These are phyloP conservation scores for Cantharis lateralis DNA, from an alignment of 2,888 invertebrate genomes.

Conservation along the genomic window DNA sequence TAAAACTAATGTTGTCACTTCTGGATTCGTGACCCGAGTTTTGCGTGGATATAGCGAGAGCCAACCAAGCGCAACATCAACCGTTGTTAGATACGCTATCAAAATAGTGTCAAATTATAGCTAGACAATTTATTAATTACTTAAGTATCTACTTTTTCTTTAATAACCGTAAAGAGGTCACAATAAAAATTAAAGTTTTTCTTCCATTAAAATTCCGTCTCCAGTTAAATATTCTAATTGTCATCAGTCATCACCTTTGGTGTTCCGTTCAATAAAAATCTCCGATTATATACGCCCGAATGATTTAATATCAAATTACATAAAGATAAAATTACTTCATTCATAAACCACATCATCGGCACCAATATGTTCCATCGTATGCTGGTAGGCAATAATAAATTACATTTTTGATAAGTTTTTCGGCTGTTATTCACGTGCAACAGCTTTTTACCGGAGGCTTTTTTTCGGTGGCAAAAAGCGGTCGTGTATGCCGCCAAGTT, in stretches of 20 bases:
- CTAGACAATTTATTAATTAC: background rate
- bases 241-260: background rate
- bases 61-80: conserved; percentile 3
- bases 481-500: background rate
- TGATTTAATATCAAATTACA: background rate
- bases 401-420: background rate
- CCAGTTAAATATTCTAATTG: background rate
- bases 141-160: background rate
- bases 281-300: background rate
- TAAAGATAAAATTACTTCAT: background rate
- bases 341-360: background rate
- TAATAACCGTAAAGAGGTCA: background rate
- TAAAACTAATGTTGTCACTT: conserved; percentile 19
- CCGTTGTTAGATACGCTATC: conserved; percentile 11
- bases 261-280: background rate
- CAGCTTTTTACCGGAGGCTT: background rate
- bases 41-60: conserved; percentile 4
- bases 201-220: background rate
- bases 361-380: background rate
- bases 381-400: background rate
- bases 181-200: background rate
- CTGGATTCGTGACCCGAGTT: conserved; percentile 12
- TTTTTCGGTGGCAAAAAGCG: background rate
- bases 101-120: background rate
- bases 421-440: background rate